Conservation (phyloP, 2,888 invertebrate genomes). For the Tipula lateralis region DNA sequence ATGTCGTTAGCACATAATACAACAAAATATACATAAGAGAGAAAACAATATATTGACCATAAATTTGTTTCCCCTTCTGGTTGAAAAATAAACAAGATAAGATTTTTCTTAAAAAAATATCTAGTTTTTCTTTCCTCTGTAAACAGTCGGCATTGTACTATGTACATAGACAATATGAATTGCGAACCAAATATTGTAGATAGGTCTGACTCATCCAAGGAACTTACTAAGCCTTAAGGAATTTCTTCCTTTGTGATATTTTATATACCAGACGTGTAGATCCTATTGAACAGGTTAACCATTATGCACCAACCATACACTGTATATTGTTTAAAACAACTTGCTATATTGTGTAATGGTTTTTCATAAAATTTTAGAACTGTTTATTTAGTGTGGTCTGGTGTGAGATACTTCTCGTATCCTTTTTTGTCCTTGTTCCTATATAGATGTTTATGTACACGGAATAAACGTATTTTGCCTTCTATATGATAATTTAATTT, state of each 20-base stretch:
- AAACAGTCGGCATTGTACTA: neutral
- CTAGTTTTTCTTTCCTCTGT: neutral
- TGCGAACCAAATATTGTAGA: no score
- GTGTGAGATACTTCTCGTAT: neutral
- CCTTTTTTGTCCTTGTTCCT: neutral
- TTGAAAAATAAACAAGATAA: neutral
- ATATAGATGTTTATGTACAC: neutral
- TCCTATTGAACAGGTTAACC: no score
- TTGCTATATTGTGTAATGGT: neutral
- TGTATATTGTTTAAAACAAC: no score
- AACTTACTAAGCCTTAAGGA: no score
- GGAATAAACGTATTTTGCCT: neutral
- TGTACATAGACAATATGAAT: no score
- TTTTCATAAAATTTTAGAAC: neutral
- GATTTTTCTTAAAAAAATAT: neutral
- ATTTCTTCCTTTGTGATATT: no score
- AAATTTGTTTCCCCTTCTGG: neutral
- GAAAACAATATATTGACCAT: neutral
- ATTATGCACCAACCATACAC: no score
- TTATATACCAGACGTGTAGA: no score
- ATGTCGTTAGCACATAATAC: neutral
- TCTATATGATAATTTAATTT: constrained; percentile 11
- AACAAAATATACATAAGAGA: neutral
- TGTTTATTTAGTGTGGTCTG: neutral
- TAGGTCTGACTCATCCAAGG: no score